Evolutionary conservation across 2,113 vertebrate species (phyloP).

Genomic region (Dinomys branickii): DNA sequence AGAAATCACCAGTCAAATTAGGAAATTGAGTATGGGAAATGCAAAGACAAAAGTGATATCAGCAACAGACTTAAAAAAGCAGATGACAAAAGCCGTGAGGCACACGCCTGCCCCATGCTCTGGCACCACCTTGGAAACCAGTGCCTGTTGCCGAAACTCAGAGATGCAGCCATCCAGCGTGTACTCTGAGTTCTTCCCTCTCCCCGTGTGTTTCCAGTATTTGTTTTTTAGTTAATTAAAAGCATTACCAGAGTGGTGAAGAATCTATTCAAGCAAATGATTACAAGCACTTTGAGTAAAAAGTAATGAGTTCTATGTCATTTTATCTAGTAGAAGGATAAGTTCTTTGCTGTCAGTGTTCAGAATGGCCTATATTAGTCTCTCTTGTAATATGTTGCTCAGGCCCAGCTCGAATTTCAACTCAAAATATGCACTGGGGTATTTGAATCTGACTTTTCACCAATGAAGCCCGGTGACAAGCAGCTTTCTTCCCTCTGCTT

Average conservation of each 20-base stretch:
- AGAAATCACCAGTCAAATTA: neutral
- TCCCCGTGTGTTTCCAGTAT: neutral
- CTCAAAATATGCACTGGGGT: neutral
- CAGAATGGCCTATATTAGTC: neutral
- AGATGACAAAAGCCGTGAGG: neutral
- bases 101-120: neutral
- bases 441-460: neutral
- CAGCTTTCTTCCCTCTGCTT: too few species aligned
- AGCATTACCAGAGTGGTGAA: neutral
- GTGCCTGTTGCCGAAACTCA: neutral
- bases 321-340: neutral
- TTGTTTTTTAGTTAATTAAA: neutral
- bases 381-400: neutral
- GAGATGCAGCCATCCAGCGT: neutral
- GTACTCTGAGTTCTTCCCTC: neutral
- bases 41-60: slow-evolving; percentile 1
- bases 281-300: neutral
- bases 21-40: slow-evolving; percentile 7
- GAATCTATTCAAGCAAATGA: neutral
- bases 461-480: neutral
- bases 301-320: neutral
- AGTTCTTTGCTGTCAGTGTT: neutral
- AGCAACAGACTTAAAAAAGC: slow-evolving; percentile 10
- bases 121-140: neutral
- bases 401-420: neutral